Evolutionary conservation across 53 echinoderm and acorn worm species (phyloP), one percentile per base, ranked within the genome.

Genomic region (Zoroaster sp.): DNA sequence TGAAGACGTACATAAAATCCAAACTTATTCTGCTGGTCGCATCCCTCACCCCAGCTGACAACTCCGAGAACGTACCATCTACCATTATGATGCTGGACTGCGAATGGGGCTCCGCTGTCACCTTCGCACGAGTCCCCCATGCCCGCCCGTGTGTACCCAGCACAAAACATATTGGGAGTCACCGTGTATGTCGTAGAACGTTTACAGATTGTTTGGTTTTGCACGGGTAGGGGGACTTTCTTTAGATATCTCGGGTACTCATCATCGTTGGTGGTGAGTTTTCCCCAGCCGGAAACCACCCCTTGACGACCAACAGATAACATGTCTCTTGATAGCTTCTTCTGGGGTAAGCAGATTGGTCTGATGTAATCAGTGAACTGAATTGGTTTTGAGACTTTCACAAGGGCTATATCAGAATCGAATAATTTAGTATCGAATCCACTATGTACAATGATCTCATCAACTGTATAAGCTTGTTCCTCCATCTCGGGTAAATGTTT

Each of bases 21-120:
- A 66, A 88, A 98, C 36, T 89, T 89, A 41, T 93, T 69, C 34
- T 21, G 49, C 21, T 32, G 35, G 59, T 92, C 94, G 40, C 98
- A 98, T 1, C 95, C 98, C 51, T 95, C 95, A 18, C 98, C 98
- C 98, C 98, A 98, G 51, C 95, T 95, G 28, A 95, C 95, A 2
- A 92, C 89, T 23, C 98, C 95, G 14, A 94, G 67, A 21, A 95
- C 67, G 66, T 90, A 93, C 90, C 92, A 92, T 17, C 88, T 75
- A 17, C 88, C 75, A 47, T 92, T 88, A 7, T 69, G 3, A 35
- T 87, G 87, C 40, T 72, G 59, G 47, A 82, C 83, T 11, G 77
- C 80, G 31, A 96, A 96, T 18, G 96, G 96, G 66, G 93, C 94
- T 0, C 96, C 96, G 28, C 96, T 96, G 83, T 96, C 96, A 23